A percentile compares a stretch with the other conserved stretches of the same genome.
Conservation (phyloP, 2,113 vertebrate genomes). For the Synodontis membranacea region DNA sequence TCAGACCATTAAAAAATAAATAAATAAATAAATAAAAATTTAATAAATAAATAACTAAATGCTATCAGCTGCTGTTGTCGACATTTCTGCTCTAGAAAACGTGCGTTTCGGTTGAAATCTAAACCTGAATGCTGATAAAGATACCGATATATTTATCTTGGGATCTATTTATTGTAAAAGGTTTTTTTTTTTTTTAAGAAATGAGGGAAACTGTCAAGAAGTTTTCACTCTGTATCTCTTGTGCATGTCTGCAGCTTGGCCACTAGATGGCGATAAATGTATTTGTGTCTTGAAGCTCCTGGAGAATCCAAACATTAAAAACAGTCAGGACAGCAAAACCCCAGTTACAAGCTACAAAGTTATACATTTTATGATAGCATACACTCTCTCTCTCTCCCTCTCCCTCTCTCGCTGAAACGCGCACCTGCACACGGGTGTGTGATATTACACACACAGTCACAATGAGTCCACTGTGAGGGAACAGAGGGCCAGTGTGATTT, state of each 20-base stretch:
- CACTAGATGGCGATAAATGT: slow-evolving; percentile 67
- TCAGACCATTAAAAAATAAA: no score
- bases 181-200: no score
- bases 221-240: not conserved
- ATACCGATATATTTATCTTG: no score
- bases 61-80: no score
- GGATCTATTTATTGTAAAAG: no score
- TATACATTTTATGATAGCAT: not conserved
- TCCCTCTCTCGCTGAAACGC: not conserved
- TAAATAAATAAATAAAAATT: no score
- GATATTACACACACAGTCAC: not conserved
- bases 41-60: no score
- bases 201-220: not conserved
- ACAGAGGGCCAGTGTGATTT: not conserved
- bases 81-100: no score
- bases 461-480: slow-evolving; percentile 1
- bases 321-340: not conserved
- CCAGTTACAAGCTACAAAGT: not conserved
- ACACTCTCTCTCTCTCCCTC: not conserved
- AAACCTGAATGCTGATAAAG: no score
- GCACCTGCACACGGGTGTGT: not conserved
- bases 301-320: not conserved
- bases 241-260: not conserved
- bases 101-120: no score
- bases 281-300: not conserved